Evolutionary conservation across 2,113 vertebrate species (phyloP).

Genomic region (Megaleporinus macrocephalus): DNA sequence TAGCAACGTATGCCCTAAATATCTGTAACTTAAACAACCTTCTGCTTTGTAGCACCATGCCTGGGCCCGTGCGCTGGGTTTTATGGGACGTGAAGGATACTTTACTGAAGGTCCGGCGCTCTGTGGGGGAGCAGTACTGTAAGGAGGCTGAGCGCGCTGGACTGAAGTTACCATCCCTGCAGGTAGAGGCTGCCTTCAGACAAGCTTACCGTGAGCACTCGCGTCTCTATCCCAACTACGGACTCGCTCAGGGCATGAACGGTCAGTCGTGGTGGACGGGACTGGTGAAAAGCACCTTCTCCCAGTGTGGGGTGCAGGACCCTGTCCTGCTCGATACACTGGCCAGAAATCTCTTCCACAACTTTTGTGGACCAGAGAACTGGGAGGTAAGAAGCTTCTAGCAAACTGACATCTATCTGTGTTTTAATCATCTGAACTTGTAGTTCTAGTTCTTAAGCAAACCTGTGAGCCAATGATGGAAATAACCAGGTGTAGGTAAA

Average conservation of each 20-base stretch:
- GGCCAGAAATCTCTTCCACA: constrained; percentile 82
- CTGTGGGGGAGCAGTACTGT: constrained; percentile 85
- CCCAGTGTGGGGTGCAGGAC: constrained; percentile 76
- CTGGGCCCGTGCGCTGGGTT: constrained; percentile 77
- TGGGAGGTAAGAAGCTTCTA: constrained; percentile 83
- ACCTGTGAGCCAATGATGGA: too few relatives aligned
- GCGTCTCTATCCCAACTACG: constrained; percentile 86
- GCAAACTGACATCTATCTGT: too few relatives aligned
- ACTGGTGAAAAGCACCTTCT: constrained; percentile 82
- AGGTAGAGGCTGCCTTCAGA: constrained; percentile 76
- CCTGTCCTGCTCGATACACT: constrained; percentile 68
- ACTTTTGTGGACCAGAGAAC: constrained; percentile 77
- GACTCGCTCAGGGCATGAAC: constrained; percentile 78
- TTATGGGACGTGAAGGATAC: constrained; percentile 95
- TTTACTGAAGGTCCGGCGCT: constrained; percentile 82
- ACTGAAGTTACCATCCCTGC: constrained; percentile 70
- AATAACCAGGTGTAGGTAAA: too few relatives aligned
- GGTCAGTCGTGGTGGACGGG: constrained; percentile 86
- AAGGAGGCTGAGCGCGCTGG: constrained; percentile 78
- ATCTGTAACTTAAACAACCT: neutral
- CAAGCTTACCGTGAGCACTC: constrained; percentile 73
- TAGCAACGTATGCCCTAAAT: neutral
- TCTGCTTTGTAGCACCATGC: constrained; percentile 62
- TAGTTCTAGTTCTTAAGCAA: too few relatives aligned
- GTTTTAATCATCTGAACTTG: too few relatives aligned